Percentiles rank a stretch among this genome's conserved stretches.
Conservation (phyloP, 2,888 invertebrate genomes). For the Muscina levida region DNA sequence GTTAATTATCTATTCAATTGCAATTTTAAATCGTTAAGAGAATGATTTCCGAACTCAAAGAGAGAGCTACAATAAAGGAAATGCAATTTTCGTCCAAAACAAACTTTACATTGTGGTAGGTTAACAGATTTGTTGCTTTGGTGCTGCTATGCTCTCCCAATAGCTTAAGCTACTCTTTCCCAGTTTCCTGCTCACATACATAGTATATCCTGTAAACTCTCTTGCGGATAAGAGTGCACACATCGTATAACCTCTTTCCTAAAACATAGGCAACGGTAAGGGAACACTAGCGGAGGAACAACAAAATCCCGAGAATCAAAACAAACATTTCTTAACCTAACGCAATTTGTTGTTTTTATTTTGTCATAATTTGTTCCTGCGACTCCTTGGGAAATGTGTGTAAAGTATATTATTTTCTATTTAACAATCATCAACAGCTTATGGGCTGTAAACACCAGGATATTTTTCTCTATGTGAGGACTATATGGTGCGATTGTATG, state of each 20-base stretch:
- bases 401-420: conserved; percentile 32
- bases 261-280: not conserved
- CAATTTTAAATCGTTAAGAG: no score
- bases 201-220: not conserved
- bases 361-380: conserved; percentile 39
- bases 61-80: conserved; percentile 14
- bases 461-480: conserved; percentile 27
- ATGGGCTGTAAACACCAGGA: conserved; percentile 25
- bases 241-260: not conserved
- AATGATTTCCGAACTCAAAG: no score
- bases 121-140: conserved; percentile 19
- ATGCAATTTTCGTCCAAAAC: conserved; percentile 39
- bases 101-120: conserved; percentile 58
- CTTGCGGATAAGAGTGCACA: not conserved
- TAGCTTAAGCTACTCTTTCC: not conserved
- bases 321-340: conserved; percentile 52
- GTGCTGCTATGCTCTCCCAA: not conserved
- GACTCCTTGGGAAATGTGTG: not conserved
- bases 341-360: conserved; percentile 49
- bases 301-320: conserved; percentile 25
- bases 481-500: not conserved
- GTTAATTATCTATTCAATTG: no score
- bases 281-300: not conserved
- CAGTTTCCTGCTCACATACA: not conserved
- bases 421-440: conserved; percentile 45